Conservation (phyloP, 2,888 invertebrate genomes). For the Hipparchia sbordonii region DNA sequence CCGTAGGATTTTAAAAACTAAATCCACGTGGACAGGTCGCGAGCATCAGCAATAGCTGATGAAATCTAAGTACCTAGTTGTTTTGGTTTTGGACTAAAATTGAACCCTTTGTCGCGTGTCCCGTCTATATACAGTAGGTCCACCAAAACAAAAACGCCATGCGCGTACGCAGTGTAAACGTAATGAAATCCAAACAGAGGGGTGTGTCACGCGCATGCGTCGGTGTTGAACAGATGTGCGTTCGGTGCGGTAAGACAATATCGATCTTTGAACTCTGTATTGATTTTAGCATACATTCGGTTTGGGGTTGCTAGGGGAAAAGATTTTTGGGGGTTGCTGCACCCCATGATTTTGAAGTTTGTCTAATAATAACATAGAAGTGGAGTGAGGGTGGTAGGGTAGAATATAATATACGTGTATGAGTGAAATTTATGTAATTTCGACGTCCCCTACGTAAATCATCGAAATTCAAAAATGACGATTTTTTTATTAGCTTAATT, state of each 20-base stretch:
- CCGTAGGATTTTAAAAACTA: no score
- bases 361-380: constrained; percentile 13
- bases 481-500: no score
- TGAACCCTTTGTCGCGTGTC: constrained; percentile 11
- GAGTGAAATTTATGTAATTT: no score
- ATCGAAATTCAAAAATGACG: no score
- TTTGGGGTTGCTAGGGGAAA: constrained; percentile 53
- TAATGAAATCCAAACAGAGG: constrained; percentile 27
- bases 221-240: constrained; percentile 63
- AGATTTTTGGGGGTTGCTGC: constrained; percentile 22
- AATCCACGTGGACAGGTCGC: no score
- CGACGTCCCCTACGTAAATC: no score
- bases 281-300: constrained; percentile 58
- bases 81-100: no score
- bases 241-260: constrained; percentile 67
- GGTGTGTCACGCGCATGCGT: constrained; percentile 33
- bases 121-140: background rate
- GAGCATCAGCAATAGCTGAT: no score
- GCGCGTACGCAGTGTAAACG: background rate
- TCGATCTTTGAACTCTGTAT: constrained; percentile 71
- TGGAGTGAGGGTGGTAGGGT: constrained; percentile 6
- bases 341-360: constrained; percentile 2
- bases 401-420: background rate
- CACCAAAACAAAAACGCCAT: constrained; percentile 10
- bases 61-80: no score